Percentiles rank a stretch among this genome's conserved stretches.
phyloP scores from a whole-genome alignment of 2,888 invertebrate species.

The Epirrhoe tristata region DNA sequence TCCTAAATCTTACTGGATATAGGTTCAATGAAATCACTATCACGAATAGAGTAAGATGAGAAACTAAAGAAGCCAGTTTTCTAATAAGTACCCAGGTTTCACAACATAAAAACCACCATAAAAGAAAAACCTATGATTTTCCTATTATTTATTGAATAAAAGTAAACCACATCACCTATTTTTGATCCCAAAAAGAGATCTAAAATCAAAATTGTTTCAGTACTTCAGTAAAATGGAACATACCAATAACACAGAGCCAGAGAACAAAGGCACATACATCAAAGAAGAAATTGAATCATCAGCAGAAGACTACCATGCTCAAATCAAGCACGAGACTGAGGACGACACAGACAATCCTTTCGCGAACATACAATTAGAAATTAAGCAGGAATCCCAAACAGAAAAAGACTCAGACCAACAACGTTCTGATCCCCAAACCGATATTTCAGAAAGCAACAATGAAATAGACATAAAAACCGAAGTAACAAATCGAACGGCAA shows the following conservation, averaged over 20 bases:
- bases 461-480: conserved; percentile 14
- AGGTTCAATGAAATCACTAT: background rate
- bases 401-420: conserved; percentile 40
- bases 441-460: conserved; percentile 3
- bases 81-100: too few relatives aligned
- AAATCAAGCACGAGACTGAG: conserved; percentile 47
- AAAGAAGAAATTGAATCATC: conserved; percentile 36
- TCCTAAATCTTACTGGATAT: background rate
- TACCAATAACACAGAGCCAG: conserved; percentile 4
- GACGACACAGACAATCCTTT: conserved; percentile 47
- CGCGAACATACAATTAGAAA: conserved; percentile 54
- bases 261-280: conserved; percentile 14
- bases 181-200: too few relatives aligned
- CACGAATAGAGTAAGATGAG: too few relatives aligned
- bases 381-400: conserved; percentile 45
- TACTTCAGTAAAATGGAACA: conserved; percentile 22
- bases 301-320: conserved; percentile 38
- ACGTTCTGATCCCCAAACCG: background rate
- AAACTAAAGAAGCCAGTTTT: too few relatives aligned
- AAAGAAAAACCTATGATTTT: too few relatives aligned
- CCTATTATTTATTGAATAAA: too few relatives aligned
- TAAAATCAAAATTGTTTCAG: conserved; percentile 14
- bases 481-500: conserved; percentile 7
- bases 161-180: too few relatives aligned
- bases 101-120: too few relatives aligned